phyloP scores from a whole-genome alignment of 2,797 vertebrate species.

The Ctenochaetus hawaiiensis region DNA sequence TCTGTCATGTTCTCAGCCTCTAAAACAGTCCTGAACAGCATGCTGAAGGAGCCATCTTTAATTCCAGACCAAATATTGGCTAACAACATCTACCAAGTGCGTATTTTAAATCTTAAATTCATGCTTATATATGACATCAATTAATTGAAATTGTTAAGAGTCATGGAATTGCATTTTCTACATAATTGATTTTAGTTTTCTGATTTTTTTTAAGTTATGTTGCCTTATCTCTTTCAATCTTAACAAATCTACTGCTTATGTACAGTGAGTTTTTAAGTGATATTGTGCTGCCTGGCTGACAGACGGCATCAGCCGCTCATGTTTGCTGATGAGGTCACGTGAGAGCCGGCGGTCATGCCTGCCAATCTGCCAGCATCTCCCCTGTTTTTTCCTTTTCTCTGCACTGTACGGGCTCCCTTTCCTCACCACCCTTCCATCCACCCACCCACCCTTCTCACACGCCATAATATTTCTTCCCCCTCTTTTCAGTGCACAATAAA shows the following conservation, averaged over 20 bases:
- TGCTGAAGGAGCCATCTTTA: slow-evolving; percentile 95
- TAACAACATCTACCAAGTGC: slow-evolving; percentile 95
- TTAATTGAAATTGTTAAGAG: not conserved
- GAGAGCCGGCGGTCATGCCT: slow-evolving; percentile 79
- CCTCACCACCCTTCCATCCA: slow-evolving; percentile 46
- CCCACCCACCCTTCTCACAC: slow-evolving; percentile 28
- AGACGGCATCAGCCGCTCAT: slow-evolving; percentile 78
- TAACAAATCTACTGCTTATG: slow-evolving; percentile 11
- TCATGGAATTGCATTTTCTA: not conserved
- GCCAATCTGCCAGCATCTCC: slow-evolving; percentile 69
- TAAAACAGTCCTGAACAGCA: slow-evolving; percentile 92
- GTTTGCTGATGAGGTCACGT: slow-evolving; percentile 87
- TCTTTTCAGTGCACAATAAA: slow-evolving; percentile 97
- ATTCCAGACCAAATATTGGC: slow-evolving; percentile 94
- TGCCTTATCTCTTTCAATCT: not conserved
- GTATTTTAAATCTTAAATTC: slow-evolving; percentile 57
- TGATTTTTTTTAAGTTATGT: not conserved
- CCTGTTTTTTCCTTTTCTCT: slow-evolving; percentile 58
- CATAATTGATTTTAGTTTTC: not conserved
- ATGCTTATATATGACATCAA: not conserved
- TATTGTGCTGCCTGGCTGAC: slow-evolving; percentile 52
- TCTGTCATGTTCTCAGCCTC: slow-evolving; percentile 84
- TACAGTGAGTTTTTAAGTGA: slow-evolving; percentile 50
- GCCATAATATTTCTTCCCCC: slow-evolving; percentile 82
- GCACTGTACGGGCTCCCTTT: slow-evolving; percentile 53